Evolutionary conservation across 2,113 vertebrate genomes (phyloP), one percentile per base, ranked within the genome.

Genomic region (Guaruba guarouba): DNA sequence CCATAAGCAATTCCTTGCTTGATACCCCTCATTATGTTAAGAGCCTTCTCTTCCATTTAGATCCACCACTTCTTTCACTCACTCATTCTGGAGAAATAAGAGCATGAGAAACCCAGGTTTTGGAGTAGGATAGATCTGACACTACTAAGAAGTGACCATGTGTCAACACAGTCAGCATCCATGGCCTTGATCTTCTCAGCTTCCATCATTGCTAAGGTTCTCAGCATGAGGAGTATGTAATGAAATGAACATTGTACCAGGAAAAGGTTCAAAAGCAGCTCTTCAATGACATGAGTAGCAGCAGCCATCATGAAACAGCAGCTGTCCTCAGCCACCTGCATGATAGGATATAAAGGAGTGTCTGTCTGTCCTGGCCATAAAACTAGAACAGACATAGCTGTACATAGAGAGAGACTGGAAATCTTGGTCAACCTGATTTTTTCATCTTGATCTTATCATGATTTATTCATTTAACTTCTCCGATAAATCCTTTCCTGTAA

Each of bases 401-500:
- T 41, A 51, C 54, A 70, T 11, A 33, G 31, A 87, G n/a, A 81
- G n/a, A 73, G 22, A 24, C 0, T 52, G 28, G 35, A 28, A 76
- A 77, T 73, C 43, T 62, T 73, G 57, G 39, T 68, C 62, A 95
- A 39, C 17, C 54, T 69, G 27, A 14, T 66, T 73, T 91, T 86
- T 85, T 69, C 39, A 76, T 90, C 37, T 46, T 29, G 23, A 80
- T 92, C 41, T 83, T 71, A 48, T 82, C 67, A 80, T 82, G 15
- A 19, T 67, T n/a, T 46, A 54, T 80, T 83, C 13, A 77, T 88
- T 82, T 82, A 64, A 52, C n/a, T 82, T 70, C 46, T 80, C 71
- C 62, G 75, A 93, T 69, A 14, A 88, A 94, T 93, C 33, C n/a
- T 90, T 96, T 93, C 76, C 92, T 78, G 76, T 83, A 95, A 96